Evolutionary conservation across 1,140 invertebrate genomes (phyloP), one percentile per base, ranked within the genome.

Genomic region (Zaprionus lachaisei): DNA sequence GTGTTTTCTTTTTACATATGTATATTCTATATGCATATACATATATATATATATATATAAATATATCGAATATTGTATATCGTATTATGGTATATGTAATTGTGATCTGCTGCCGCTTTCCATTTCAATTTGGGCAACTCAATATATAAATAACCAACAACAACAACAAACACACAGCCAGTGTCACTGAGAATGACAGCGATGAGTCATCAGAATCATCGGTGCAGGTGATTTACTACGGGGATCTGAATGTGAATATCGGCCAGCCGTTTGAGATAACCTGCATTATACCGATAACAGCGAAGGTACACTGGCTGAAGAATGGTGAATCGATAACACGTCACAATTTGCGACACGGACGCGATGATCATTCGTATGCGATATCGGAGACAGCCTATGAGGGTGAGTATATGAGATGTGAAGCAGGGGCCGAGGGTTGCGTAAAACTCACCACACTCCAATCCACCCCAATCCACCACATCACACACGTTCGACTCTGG

Each of bases 331-430:
- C 91, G 56, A 91, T 93, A 70, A 82, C 73, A 47, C 75, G 75
- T 14, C 92, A 93, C 74, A 93, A 92, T 83, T 77, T 93, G 72
- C 91, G 92, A 47, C 92, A 93, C 41, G 81, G 80, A 14, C 86
- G 78, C 17, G 92, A 93, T 58, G 92, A 92, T 57, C 92, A 93
- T 67, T 78, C 91, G 20, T 92, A 92, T 47, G 66, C 57, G 24
- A 57, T 90, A 58, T 72, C 79, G 28, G 92, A 92, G 65, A 81
- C 75, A 28, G 66, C 81, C 26, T 81, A 90, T 51, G 87, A 92
- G 61, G 92, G 92, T 92, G 81, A 92, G 91, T 92, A 3, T 12
- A 3, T 12, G 60, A 55, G 1, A 7, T 22, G 41, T 41, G 41
- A 49, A 14, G 47, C 17, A 37, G 47, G n/a, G 20, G 24, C 24